These are phyloP conservation scores for Julus scanicus DNA, from an alignment of 2,888 invertebrate species.

Conservation along the genomic window DNA sequence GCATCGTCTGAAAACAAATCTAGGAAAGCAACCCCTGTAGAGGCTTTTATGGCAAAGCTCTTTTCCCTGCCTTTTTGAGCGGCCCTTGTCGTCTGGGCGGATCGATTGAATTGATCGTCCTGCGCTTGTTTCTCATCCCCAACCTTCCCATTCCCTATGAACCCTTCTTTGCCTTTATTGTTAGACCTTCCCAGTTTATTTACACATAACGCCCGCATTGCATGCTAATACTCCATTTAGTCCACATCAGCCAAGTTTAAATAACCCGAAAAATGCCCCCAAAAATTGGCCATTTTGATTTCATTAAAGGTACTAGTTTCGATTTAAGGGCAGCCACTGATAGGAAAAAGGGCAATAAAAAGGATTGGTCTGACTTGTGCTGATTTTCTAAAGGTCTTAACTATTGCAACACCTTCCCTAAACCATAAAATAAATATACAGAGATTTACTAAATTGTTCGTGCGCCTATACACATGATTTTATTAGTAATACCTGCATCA, in stretches of 20 bases:
- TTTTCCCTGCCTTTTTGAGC: neutral
- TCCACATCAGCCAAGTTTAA: neutral
- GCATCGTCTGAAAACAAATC: neutral
- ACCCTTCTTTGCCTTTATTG: slow-evolving; percentile 22
- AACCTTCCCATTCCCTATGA: neutral
- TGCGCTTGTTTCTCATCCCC: neutral
- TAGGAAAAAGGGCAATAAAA: neutral
- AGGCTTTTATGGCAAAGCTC: neutral
- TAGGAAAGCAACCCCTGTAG: neutral
- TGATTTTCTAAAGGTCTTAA: too few relatives aligned
- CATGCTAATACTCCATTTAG: slow-evolving; percentile 27
- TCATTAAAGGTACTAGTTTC: slow-evolving; percentile 7
- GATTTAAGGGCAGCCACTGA: neutral
- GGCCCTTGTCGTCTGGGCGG: slow-evolving; percentile 27
- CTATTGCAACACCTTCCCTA: too few relatives aligned
- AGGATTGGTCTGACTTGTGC: neutral
- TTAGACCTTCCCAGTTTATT: slow-evolving; percentile 33
- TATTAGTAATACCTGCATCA: too few relatives aligned
- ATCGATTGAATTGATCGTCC: slow-evolving; percentile 51
- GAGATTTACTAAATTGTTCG: too few relatives aligned
- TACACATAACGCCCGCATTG: slow-evolving; percentile 17
- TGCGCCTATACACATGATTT: too few relatives aligned
- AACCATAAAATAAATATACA: too few relatives aligned
- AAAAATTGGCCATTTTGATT: neutral
- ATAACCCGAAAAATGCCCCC: neutral